These are phyloP conservation scores for Halcyon smyrnensis DNA, from an alignment of 2,797 vertebrate genomes.

Conservation along the genomic window DNA sequence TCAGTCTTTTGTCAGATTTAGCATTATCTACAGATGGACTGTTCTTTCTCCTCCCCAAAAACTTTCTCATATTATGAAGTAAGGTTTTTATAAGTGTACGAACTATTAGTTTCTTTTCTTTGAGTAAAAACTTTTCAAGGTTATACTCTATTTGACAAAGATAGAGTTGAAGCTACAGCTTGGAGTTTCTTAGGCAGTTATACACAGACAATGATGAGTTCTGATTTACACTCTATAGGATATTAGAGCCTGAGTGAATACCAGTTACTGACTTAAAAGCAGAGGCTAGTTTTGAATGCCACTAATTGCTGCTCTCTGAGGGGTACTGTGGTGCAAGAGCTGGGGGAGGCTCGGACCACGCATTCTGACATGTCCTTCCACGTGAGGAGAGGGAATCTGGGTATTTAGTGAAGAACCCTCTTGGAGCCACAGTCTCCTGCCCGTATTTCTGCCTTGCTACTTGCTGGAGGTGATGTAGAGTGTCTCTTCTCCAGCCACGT, in stretches of 20 bases:
- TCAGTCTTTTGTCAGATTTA: constrained; percentile 29
- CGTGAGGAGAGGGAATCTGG: no score
- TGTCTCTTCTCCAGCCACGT: not conserved
- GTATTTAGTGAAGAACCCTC: not conserved
- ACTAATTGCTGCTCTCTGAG: not conserved
- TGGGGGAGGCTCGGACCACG: not conserved
- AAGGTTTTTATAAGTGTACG: not conserved
- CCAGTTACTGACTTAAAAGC: not conserved
- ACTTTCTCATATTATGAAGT: not conserved
- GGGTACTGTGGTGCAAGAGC: not conserved
- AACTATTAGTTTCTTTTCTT: not conserved
- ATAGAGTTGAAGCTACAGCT: not conserved
- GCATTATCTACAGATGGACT: constrained; percentile 1
- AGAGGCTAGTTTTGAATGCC: not conserved
- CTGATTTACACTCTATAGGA: not conserved
- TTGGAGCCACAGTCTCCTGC: not conserved
- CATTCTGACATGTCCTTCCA: fast-evolving
- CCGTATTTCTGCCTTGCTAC: not conserved
- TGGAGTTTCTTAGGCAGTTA: not conserved
- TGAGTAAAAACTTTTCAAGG: not conserved
- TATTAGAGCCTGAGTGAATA: not conserved
- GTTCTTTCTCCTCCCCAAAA: not conserved
- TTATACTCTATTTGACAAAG: not conserved
- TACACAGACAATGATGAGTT: not conserved
- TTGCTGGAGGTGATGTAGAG: not conserved